Percentiles rank a stretch among this genome's conserved stretches.
Conservation (phyloP, 2,888 invertebrate genomes). For the Marronus borbonicus region DNA sequence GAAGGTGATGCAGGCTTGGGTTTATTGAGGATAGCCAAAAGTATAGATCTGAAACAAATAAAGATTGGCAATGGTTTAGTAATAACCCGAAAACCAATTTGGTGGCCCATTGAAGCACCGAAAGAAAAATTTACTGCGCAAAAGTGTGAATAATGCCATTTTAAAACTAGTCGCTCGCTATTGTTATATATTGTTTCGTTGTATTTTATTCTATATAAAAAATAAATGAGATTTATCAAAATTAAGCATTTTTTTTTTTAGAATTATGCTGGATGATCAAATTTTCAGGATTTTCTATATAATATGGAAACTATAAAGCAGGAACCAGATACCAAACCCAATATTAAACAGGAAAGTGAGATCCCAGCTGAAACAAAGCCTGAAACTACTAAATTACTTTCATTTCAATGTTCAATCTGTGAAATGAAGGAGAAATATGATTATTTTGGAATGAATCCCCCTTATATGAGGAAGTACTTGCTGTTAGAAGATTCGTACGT, state of each 20-base stretch:
- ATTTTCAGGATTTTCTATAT: conserved; percentile 35
- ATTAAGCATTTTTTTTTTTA: conserved; percentile 6
- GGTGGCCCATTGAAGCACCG: conserved; percentile 87
- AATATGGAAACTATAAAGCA: conserved; percentile 29
- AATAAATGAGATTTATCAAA: conserved; percentile 44
- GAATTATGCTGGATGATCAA: background rate
- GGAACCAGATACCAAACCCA: background rate
- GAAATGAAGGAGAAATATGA: conserved; percentile 80
- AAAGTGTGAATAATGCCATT: conserved; percentile 55
- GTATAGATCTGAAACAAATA: conserved; percentile 75
- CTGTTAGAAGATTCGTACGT: conserved; percentile 84
- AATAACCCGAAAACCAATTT: conserved; percentile 78
- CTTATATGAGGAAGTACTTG: conserved; percentile 79
- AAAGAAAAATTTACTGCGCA: conserved; percentile 72
- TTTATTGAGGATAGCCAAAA: conserved; percentile 81
- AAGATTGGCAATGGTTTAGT: conserved; percentile 74
- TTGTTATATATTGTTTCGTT: conserved; percentile 31
- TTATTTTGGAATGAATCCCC: conserved; percentile 83
- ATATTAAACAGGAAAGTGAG: conserved; percentile 58
- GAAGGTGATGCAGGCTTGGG: conserved; percentile 78
- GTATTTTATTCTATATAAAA: conserved; percentile 33
- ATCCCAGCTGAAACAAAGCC: conserved; percentile 58
- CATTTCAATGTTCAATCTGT: conserved; percentile 80
- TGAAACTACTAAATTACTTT: conserved; percentile 59
- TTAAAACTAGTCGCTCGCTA: conserved; percentile 23